These are phyloP conservation scores for Elaphurus davidianus DNA, from an alignment of 2,113 vertebrate genomes.

Conservation along the genomic window DNA sequence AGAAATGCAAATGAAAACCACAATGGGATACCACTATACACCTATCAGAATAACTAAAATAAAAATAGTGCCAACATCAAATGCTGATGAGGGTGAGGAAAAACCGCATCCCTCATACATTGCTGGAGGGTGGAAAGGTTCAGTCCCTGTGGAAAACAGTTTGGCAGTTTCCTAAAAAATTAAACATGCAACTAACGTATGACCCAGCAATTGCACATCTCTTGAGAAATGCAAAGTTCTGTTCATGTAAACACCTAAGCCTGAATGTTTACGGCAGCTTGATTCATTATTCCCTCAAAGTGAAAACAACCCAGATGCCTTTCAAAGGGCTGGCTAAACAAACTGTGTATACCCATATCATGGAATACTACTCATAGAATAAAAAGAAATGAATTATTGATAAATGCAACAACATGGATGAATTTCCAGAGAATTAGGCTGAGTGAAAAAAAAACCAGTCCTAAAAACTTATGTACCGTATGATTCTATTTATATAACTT, in stretches of 20 bases:
- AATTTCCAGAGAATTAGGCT: neutral
- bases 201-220: neutral
- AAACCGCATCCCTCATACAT: neutral
- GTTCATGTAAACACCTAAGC: neutral
- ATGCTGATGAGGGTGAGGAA: neutral
- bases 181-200: neutral
- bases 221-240: neutral
- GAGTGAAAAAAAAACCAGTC: neutral
- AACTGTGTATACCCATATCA: no score
- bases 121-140: neutral
- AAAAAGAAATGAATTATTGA: neutral
- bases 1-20: neutral
- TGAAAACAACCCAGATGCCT: neutral
- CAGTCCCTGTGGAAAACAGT: neutral
- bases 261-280: neutral
- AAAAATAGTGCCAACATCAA: neutral
- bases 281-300: neutral
- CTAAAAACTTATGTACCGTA: neutral
- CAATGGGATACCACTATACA: neutral
- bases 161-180: neutral
- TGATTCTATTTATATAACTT: neutral
- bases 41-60: neutral
- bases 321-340: neutral
- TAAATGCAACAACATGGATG: neutral
- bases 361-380: neutral